Percentiles rank a stretch among this genome's conserved stretches.
These are phyloP conservation scores for Solenodon paradoxus DNA, from an alignment of 2,113 vertebrate species.

Conservation along the genomic window DNA sequence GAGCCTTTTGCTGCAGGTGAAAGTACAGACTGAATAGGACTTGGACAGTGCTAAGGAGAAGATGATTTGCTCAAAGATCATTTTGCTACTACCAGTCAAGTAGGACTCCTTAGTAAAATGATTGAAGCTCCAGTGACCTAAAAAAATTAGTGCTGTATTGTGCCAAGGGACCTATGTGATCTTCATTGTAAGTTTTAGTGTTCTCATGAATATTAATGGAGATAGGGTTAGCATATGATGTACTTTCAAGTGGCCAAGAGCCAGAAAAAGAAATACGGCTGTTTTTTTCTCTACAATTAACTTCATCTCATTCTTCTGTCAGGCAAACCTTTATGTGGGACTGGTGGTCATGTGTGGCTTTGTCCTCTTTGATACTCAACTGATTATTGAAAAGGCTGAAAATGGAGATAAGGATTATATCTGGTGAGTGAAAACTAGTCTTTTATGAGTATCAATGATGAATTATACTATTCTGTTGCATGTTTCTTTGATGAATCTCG, in stretches of 20 bases:
- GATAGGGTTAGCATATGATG: not conserved
- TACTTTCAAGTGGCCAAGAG: not conserved
- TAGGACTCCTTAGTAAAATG: not conserved
- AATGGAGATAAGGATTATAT: constrained; percentile 97
- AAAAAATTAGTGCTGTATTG: not conserved
- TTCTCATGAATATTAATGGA: not conserved
- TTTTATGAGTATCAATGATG: not conserved
- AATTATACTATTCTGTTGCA: not conserved
- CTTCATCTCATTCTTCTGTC: not conserved
- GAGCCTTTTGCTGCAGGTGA: not conserved
- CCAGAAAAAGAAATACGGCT: not conserved
- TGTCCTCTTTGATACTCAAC: constrained; percentile 98
- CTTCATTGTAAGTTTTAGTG: not conserved
- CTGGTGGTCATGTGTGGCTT: constrained; percentile 96
- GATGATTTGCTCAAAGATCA: not conserved
- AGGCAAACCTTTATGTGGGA: constrained; percentile 94
- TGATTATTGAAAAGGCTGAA: constrained; percentile 98
- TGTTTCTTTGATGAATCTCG: not conserved
- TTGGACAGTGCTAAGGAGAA: not conserved
- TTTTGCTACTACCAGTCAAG: not conserved
- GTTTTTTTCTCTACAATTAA: not conserved
- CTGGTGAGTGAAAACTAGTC: constrained; percentile 86
- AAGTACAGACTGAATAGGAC: not conserved
- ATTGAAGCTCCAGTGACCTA: not conserved
- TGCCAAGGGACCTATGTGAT: not conserved